Base-by-base conservation (phyloP, 2,888 invertebrate genomes). In the Oligia fasciuncula region DNA sequence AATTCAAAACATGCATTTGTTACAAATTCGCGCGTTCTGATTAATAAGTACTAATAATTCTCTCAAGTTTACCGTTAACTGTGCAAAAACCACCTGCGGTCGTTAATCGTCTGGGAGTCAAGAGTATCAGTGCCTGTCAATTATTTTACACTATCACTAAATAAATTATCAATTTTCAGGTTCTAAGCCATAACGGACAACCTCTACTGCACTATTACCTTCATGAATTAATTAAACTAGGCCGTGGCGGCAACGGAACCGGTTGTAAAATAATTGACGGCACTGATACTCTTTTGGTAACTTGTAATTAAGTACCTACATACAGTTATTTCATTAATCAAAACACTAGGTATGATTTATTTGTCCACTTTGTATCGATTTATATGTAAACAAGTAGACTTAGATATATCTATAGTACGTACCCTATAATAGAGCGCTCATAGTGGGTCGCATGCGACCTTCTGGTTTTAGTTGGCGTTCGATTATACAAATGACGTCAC, bases 401-500 rank as follows among this genome's bases (percentile, higher is more conserved):
- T 63, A 46, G 5, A 51, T 60, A 63, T 13, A 46, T 54, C 8
- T 46, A 66, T 46, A 70, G 17, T 54, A 66, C 6, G 8, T 46
- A 23, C 11, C 2, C 2, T n/a, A 11, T 79, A 40, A n/a, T 63
- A 81, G 46, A 82, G 74, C 72, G 57, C 43, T 67, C n/a, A 60
- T 63, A 67, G 93, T 93, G 91, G 92, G 93, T 88, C 89, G 93
- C 89, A 86, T 88, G 89, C 90, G 94, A 93, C 94, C 95, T 95
- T 94, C 93, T 91, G 91, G 91, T 93, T 93, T 93, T 92, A 91
- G 93, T 91, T 89, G 86, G 89, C 89, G 90, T 93, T 93, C 90
- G 89, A 90, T 92, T 89, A 91, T 89, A 87, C 76, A 77, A 81
- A 85, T 95, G 94, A 95, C 95, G 95, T 95, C 93, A 95, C 77